These are phyloP conservation scores for Sprattus sprattus DNA, from an alignment of 2,113 vertebrate genomes.

Conservation along the genomic window DNA sequence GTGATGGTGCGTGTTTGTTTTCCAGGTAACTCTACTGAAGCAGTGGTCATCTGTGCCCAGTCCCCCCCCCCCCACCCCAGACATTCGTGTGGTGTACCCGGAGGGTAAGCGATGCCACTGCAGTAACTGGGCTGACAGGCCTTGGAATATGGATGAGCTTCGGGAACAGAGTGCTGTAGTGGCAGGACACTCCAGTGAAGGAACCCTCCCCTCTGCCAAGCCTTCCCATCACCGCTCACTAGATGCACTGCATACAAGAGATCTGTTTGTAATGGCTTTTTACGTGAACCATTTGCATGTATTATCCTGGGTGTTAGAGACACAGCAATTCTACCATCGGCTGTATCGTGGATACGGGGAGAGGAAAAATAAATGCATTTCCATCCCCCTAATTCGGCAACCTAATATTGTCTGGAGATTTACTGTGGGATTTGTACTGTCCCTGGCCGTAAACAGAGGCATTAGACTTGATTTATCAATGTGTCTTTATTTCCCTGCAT, in stretches of 20 bases:
- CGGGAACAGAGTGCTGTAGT: background rate
- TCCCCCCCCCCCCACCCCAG: background rate
- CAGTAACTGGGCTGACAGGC: background rate
- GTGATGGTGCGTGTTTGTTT: background rate
- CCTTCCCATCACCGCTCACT: background rate
- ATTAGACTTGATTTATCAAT: slow-evolving; percentile 72
- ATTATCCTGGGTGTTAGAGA: slow-evolving; percentile 70
- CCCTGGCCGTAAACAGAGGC: slow-evolving; percentile 67
- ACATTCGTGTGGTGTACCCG: background rate
- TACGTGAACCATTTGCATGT: slow-evolving; percentile 66
- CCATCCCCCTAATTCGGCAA: slow-evolving; percentile 66
- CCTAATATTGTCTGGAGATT: slow-evolving; percentile 71
- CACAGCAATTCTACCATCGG: slow-evolving; percentile 67
- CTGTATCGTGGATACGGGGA: slow-evolving; percentile 63
- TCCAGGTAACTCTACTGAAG: background rate
- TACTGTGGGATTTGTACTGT: slow-evolving; percentile 62
- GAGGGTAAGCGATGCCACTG: background rate
- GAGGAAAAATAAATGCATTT: slow-evolving; percentile 70
- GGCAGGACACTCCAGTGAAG: background rate
- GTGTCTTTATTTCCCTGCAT: slow-evolving; percentile 65
- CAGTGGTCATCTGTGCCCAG: background rate
- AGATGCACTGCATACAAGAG: background rate
- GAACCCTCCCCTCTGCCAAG: background rate
- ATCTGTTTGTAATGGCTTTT: slow-evolving; percentile 55
- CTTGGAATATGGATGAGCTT: background rate